These are phyloP conservation scores for Galago senegalensis DNA, from an alignment of 2,797 vertebrate genomes.

Conservation along the genomic window DNA sequence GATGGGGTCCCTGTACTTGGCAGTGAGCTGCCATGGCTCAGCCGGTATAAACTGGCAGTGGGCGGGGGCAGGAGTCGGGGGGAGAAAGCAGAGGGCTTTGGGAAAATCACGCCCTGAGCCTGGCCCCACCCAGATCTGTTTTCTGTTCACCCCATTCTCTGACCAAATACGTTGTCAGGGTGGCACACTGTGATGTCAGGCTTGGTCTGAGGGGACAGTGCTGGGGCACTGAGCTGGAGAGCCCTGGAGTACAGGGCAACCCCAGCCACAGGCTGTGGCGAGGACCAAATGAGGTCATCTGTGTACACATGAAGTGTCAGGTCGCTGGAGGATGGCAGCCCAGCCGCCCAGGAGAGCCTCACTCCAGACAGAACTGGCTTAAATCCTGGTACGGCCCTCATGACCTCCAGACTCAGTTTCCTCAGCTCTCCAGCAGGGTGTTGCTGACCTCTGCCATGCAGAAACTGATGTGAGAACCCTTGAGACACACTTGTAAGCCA, in stretches of 20 bases:
- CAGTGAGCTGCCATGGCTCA: constrained; percentile 55
- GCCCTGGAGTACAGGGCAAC: background rate
- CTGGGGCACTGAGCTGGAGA: background rate
- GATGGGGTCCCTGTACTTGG: constrained; percentile 70
- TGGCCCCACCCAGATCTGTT: background rate
- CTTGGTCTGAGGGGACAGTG: background rate
- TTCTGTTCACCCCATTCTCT: background rate
- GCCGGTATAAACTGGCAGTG: constrained; percentile 17
- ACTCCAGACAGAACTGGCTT: background rate
- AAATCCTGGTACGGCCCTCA: background rate
- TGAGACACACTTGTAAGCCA: background rate
- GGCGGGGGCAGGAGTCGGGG: background rate
- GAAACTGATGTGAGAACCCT: background rate
- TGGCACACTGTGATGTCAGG: accelerated
- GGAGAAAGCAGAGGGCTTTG: background rate
- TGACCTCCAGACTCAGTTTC: background rate
- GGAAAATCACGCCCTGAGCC: background rate
- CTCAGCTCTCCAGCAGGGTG: background rate
- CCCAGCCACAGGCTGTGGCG: background rate
- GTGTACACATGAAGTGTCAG: background rate
- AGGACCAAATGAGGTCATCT: background rate
- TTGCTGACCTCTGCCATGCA: background rate
- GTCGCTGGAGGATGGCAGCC: background rate
- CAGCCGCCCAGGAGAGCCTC: background rate
- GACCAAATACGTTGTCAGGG: background rate